Evolutionary conservation across 2,113 vertebrate species (phyloP), one percentile per base, ranked within the genome.

Genomic region (Cebus imitator): DNA sequence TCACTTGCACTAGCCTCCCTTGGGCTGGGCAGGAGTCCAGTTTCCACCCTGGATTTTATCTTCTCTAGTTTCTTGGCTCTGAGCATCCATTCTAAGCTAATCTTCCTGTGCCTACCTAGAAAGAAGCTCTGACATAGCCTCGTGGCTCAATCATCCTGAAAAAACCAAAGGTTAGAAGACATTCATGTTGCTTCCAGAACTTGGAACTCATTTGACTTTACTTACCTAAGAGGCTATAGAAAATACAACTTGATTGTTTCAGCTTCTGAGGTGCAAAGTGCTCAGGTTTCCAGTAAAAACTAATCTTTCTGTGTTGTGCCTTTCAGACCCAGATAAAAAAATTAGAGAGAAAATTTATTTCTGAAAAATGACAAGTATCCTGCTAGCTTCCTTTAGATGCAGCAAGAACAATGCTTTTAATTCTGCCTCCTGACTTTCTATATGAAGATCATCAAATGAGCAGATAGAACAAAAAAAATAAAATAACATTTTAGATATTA

Each of bases 401-500:
- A 82, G 72, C 25, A 96, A 92, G 94, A 94, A 95, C 80, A 92
- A 95, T 92, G 68, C 75, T 88, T 92, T 92, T 95, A 97, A 96
- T 95, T 92, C 85, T 94, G 72, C 37, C 80, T 96, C n/a, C 40
- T 57, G 50, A 93, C 82, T 93, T 82, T 93, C 43, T 76, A 86
- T 48, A 18, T 64, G 61, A 93, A 78, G 90, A 96, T 91, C 70
- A 80, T 18, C 0, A 16, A 97, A 95, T 45, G 84, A 96, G 83
- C 70, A 87, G 80, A 80, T 32, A 50, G 81, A 97, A 94, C 30
- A 92, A 96, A 96, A 93, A 43, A 76, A 16, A n/a, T 68, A n/a
- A n/a, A 97, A 91, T 83, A 80, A 90, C 93, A 87, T 87, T 96
- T 94, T 87, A 75, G 83, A 37, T 87, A 95, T 98, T 94, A 93